Percentiles rank a stretch among this genome's conserved stretches.
Conservation (phyloP, 2,113 vertebrate species). For the Trochalopteron elliotii region DNA sequence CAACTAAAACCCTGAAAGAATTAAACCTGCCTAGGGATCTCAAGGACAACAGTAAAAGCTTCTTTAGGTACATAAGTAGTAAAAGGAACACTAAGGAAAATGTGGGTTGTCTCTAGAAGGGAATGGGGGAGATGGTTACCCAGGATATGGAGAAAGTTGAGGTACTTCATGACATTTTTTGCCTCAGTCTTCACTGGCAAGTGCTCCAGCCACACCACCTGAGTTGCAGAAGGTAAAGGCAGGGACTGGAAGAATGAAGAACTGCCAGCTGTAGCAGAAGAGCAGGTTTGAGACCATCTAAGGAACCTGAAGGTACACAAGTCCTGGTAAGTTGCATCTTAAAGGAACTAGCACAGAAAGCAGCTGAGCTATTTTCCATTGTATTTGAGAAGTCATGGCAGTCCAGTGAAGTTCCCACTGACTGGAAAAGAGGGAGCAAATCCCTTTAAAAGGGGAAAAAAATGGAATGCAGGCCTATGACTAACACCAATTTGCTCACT, state of each 20-base stretch:
- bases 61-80: not conserved
- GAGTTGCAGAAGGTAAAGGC: not conserved
- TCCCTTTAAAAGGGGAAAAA: not conserved
- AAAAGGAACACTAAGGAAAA: not conserved
- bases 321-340: not conserved
- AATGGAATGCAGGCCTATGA: not conserved
- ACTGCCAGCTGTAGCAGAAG: not conserved
- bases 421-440: not conserved
- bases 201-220: not conserved
- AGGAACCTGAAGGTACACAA: not conserved
- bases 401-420: not conserved
- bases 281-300: not conserved
- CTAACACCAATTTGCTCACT: fast-evolving
- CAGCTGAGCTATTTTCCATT: not conserved
- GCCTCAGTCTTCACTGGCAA: not conserved
- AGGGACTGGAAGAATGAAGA: not conserved
- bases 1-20: not conserved
- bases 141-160: not conserved
- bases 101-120: not conserved
- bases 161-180: not conserved
- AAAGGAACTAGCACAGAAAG: not conserved
- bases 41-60: not conserved
- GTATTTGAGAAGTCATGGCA: not conserved
- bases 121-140: fast-evolving
- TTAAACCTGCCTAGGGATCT: not conserved